Evolutionary conservation across 2,113 vertebrate genomes (phyloP).

Genomic region (Oryzias woworae): DNA sequence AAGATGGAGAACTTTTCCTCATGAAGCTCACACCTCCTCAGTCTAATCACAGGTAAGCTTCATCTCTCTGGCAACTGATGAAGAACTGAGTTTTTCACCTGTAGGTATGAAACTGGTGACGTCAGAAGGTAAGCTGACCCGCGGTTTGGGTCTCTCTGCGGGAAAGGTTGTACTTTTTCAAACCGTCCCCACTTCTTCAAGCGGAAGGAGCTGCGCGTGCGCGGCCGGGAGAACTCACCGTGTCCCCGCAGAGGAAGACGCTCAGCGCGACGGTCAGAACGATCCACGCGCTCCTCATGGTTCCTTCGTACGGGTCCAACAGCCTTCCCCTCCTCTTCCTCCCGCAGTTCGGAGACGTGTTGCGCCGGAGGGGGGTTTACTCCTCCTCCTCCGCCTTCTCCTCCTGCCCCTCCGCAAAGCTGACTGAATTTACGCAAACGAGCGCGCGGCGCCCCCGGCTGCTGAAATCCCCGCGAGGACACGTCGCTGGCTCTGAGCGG

Average conservation of each 20-base stretch:
- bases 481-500: no score
- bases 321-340: not conserved
- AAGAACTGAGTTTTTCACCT: no score
- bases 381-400: not conserved
- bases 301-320: not conserved
- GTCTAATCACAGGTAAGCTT: no score
- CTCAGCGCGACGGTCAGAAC: not conserved
- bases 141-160: no score
- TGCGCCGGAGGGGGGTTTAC: not conserved
- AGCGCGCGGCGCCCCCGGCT: not conserved
- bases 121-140: no score
- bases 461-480: not conserved
- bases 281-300: not conserved
- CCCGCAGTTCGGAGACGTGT: not conserved
- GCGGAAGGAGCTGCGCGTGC: not conserved
- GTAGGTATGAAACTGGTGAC: no score
- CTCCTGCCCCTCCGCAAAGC: not conserved
- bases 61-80: no score
- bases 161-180: not conserved
- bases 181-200: not conserved
- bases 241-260: conserved; percentile 1
- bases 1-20: no score
- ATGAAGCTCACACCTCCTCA: no score
- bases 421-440: not conserved
- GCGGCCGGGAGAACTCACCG: not conserved